Base-by-base conservation (phyloP, 1,140 invertebrate genomes). In the Drosophila bocki region DNA sequence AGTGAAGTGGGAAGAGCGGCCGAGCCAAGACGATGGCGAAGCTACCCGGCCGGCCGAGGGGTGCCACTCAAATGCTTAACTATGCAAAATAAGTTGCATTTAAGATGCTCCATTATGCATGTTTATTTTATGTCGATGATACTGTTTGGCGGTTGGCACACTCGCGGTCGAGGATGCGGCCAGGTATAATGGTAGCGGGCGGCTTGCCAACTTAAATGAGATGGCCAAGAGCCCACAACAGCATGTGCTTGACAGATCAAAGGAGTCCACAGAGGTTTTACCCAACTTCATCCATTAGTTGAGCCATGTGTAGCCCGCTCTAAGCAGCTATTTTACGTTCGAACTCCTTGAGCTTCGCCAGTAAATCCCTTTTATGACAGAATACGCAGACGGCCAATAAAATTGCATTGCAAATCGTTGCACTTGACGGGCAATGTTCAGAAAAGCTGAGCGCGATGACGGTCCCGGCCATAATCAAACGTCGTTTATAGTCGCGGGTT, bases 401-500 rank as follows among this genome's bases (percentile, higher is more conserved):
- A 82, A 82, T 69, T 17, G 47, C 63, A 68, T 56, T 78, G 58
- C 57, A 75, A 82, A 78, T 92, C 76, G 91, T 76, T 75, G 83
- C 86, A 59, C 92, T 95, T 39, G 94, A 95, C 82, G 95, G 76
- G 45, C 64, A 33, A 12, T 44, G 26, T 17, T 51, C 13, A 42
- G 17, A 54, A 56, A 32, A 35, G 68, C 26, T 26, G 32, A 61
- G 42, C 56, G 33, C 39, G 58, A 50, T 47, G 68, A 64, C 47
- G 44, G 29, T 54, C 65, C 51, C 48, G 57, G 53, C 67, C 82
- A 85, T 82, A 65, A 58, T 48, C 60, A 68, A 61, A 42, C 37
- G 42, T 19, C 62, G 15, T 64, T 78, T 82, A 81, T 35, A 37
- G 58, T 50, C 61, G 53, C 58, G 69, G 47, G 12, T 51, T 58